Base-by-base conservation (phyloP, 2,113 vertebrate species). In the Cebus imitator region DNA sequence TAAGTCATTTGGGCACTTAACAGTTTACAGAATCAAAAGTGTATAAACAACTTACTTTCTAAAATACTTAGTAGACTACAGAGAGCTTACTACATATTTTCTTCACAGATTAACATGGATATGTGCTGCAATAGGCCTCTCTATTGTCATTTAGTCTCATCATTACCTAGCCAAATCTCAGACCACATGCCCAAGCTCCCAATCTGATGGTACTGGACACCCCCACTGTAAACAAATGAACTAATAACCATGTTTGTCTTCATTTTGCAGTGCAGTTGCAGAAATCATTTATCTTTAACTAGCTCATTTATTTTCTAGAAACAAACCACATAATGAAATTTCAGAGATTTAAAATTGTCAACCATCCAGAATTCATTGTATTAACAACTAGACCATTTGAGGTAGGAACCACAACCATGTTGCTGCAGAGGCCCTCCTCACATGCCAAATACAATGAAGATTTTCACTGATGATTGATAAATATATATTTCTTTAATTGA, bases 61-160 rank as follows among this genome's bases (percentile, higher is more conserved):
- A 61, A 95, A 52, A 70, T 81, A 83, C 73, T 55, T 68, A 95
- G 21, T 23, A 81, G 35, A 96, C 55, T 25, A 43, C n/a, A 45
- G 8, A 40, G 3, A 82, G 79, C 8, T 70, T 35, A 37, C 40
- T 48, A 17, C 27, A 30, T 16, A 78, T 43, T 86, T 58, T 78
- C 52, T 87, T 90, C 70, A 83, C n/a, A 27, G 30, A 72, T 89
- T 37, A 72, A 40, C 1, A 25, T 27, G 43, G 37, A 9, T 40
- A 64, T 70, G 61, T 85, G 5, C 11, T 76, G 12, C 4, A 61
- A 7, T 0, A 73, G 17, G 0, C 13, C 48, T 2, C 23, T 73
- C 32, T 32, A 0, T 55, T 52, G 3, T 50, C 23, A 45, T 52
- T 37, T 55, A 48, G 5, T 30, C 2, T 52, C 13, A 52, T 55